A percentile compares a stretch with the other conserved stretches of the same genome.
Conservation (phyloP, 2,797 vertebrate genomes). For the Cephalopachus bancanus region DNA sequence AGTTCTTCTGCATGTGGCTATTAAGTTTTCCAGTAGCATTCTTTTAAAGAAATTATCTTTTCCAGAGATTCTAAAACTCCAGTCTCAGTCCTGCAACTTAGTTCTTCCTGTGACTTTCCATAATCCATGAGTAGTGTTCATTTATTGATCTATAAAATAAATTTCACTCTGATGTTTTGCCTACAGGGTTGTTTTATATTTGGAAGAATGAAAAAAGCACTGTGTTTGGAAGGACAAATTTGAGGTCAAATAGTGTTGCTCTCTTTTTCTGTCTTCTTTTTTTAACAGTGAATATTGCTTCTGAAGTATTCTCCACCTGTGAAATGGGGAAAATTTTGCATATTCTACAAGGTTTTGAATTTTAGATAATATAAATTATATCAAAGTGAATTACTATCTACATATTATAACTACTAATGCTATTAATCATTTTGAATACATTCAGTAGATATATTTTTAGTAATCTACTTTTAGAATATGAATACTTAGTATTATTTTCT, state of each 20-base stretch:
- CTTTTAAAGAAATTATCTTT: background rate
- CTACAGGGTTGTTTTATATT: background rate
- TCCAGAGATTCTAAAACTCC: background rate
- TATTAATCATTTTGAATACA: background rate
- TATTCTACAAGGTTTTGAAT: background rate
- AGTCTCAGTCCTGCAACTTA: background rate
- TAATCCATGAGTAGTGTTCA: background rate
- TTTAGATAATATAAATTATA: constrained; percentile 18
- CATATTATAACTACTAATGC: background rate
- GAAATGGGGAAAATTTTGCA: background rate
- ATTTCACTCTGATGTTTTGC: background rate
- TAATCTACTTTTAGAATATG: background rate
- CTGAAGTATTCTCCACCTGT: background rate
- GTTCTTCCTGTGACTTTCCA: background rate
- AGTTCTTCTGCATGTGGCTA: background rate
- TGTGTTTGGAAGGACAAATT: background rate
- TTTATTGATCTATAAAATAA: background rate
- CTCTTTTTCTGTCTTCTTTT: background rate
- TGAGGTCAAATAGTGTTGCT: background rate
- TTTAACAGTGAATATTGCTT: background rate
- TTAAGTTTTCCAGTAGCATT: background rate
- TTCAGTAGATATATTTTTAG: constrained; percentile 31
- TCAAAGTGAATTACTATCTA: background rate
- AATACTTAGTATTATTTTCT: background rate
- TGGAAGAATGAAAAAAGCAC: background rate